These are phyloP conservation scores for Prietella phreatophila DNA, from an alignment of 2,113 vertebrate genomes.

Conservation along the genomic window DNA sequence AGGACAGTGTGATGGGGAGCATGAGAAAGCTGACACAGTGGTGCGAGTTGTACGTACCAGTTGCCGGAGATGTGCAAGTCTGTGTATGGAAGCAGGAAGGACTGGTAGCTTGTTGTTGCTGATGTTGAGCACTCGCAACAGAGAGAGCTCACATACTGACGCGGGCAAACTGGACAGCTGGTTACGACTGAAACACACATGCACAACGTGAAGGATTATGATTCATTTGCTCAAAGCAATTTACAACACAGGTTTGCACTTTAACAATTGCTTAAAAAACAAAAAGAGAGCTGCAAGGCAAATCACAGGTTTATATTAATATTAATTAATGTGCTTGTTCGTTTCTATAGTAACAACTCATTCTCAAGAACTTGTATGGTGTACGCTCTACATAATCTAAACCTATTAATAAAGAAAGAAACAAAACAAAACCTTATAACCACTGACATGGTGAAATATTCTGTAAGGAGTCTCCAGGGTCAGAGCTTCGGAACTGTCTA, in stretches of 20 bases:
- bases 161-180: constrained; percentile 81
- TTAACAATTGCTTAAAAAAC: not conserved
- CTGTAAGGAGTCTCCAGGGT: not conserved
- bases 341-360: not conserved
- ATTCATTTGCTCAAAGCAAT: not conserved
- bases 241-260: not conserved
- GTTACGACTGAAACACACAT: constrained; percentile 77
- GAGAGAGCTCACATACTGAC: constrained; percentile 85
- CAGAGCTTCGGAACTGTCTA: not conserved
- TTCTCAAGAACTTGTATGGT: not conserved
- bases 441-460: not conserved
- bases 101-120: constrained; percentile 88
- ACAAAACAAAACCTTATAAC: not conserved
- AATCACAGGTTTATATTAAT: not conserved
- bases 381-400: not conserved
- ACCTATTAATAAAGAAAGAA: not conserved
- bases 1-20: not conserved
- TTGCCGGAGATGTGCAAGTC: constrained; percentile 81
- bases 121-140: constrained; percentile 85
- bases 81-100: constrained; percentile 75
- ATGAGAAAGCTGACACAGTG: not conserved
- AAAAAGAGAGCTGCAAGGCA: not conserved
- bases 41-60: constrained; percentile 73
- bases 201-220: not conserved
- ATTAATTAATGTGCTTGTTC: not conserved